phyloP scores from a whole-genome alignment of 2,797 vertebrate species.

The Malurus splendens region DNA sequence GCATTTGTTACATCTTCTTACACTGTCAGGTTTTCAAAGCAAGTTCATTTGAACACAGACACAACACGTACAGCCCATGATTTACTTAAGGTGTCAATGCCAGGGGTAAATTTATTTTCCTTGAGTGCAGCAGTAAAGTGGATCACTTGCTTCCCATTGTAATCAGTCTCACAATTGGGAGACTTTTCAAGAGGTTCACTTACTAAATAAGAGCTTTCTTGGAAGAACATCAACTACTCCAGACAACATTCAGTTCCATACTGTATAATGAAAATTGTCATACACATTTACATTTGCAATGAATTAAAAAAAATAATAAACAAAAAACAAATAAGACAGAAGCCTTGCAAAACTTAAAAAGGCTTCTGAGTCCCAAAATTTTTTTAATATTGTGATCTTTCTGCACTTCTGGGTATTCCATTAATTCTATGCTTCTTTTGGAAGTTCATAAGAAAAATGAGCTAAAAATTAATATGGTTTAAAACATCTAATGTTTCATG shows the following conservation, averaged over 20 bases:
- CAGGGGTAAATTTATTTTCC: not conserved
- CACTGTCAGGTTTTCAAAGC: not conserved
- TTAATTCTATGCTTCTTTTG: not conserved
- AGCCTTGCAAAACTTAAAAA: not conserved
- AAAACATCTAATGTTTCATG: not conserved
- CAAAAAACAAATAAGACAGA: not conserved
- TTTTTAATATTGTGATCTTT: rapidly evolving
- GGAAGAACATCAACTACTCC: not conserved
- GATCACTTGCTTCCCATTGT: not conserved
- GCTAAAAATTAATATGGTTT: not conserved
- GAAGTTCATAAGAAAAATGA: not conserved
- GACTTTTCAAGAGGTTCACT: not conserved
- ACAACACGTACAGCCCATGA: not conserved
- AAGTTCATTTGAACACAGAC: not conserved
- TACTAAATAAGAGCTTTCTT: not conserved
- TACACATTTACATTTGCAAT: not conserved
- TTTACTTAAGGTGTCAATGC: not conserved
- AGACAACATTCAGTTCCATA: not conserved
- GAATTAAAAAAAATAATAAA: not conserved
- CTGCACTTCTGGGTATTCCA: not conserved
- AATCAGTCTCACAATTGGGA: not conserved
- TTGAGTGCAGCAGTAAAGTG: not conserved
- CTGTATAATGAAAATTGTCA: not conserved
- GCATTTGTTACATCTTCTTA: not conserved
- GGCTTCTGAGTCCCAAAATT: not conserved